Base-by-base conservation (phyloP, 1,140 invertebrate genomes). In the Vanessa tameamea region DNA sequence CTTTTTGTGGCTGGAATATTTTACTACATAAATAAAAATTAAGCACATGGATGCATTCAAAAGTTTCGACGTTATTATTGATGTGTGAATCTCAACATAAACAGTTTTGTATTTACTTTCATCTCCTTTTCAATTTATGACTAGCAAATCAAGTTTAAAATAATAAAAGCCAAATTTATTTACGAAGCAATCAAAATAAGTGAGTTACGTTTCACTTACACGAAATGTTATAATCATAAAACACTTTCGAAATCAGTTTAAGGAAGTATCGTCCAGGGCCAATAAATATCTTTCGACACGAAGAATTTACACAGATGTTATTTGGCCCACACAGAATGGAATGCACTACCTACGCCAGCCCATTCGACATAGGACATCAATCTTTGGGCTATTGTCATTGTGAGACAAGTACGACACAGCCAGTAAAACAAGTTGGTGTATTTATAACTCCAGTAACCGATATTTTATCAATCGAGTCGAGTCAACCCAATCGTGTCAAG, bases 331-430 rank as follows among this genome's bases (percentile, higher is more conserved):
- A 87, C 83, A 79, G 75, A 73, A 63, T 47, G 86, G 87, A 82
- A 88, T 88, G 84, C 80, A 64, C 87, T 83, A 71, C 87, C 87
- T 87, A 89, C 87, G 85, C 86, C 50, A 23, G 47, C n/a, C 26
- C 57, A 57, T 69, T 69, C 63, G 65, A 74, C 57, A 67, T 50
- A 61, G 75, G 74, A 67, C 76, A 87, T 85, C 82, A 85, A 83
- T 85, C 83, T 83, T 70, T 61, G 12, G 77, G 64, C 78, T 82
- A 86, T 86, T 86, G 83, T 83, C 82, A 82, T 72, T 79, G 77
- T 80, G 59, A 64, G 75, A 76, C 71, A 71, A 76, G 72, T 69
- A 74, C 13, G 31, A 73, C 78, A 78, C 66, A 69, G 68, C 61
- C 65, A 53, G 74, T 78, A 67, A 64, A 75, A 70, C 73, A 68